Conservation (phyloP, 2,113 vertebrate genomes). For the human (Homo sapiens) region DNA sequence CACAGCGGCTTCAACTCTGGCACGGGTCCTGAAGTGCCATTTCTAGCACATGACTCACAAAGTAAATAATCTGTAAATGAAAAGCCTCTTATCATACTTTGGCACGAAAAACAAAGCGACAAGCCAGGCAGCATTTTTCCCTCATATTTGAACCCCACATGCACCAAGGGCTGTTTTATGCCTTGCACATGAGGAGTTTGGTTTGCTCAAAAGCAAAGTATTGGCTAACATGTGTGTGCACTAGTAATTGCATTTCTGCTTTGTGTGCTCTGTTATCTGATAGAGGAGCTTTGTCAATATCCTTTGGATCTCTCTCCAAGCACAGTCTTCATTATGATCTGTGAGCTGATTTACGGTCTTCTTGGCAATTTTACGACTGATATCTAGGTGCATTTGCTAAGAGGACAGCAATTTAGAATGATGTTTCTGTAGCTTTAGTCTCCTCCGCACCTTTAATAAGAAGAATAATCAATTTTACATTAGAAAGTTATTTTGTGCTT, state of each 20-base stretch:
- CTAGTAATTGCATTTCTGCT: not conserved
- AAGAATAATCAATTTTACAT: not conserved
- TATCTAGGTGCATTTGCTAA: not conserved
- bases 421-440: not conserved
- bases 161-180: not conserved
- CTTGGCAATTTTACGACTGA: not conserved
- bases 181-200: not conserved
- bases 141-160: not conserved
- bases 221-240: fast-evolving
- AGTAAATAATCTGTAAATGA: conserved; percentile 53
- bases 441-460: not conserved
- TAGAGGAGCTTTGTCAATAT: not conserved
- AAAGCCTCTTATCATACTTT: conserved; percentile 52
- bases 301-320: not conserved
- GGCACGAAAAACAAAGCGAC: conserved; percentile 30
- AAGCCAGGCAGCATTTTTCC: conserved; percentile 22
- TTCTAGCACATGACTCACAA: conserved; percentile 60
- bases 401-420: not conserved
- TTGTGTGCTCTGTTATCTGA: not conserved
- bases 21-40: not conserved
- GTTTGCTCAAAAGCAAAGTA: not conserved
- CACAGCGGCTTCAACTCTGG: not conserved
- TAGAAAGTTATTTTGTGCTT: conserved; percentile 17
- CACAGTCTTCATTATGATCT: not conserved
- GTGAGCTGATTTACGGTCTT: not conserved